Evolutionary conservation across 2,888 invertebrate species (phyloP).

Genomic region (Temnothorax rugatulus): DNA sequence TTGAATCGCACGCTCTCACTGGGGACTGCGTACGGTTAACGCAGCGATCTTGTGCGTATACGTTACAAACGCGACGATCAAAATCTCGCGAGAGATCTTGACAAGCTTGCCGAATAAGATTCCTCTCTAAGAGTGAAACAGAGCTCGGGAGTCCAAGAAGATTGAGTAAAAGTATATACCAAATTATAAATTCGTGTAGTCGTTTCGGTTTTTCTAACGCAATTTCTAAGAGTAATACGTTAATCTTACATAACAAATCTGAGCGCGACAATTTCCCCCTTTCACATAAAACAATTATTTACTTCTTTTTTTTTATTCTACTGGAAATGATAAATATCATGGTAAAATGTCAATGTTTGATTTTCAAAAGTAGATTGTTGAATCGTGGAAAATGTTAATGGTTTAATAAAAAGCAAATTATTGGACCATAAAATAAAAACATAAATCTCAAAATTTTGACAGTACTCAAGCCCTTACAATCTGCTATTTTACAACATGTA

Average conservation of each 20-base stretch:
- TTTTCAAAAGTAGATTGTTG: background rate
- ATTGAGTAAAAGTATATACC: background rate
- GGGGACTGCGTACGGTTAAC: conserved; percentile 55
- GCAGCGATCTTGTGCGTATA: conserved; percentile 28
- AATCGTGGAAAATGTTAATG: background rate
- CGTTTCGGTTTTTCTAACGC: background rate
- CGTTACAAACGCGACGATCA: conserved; percentile 15
- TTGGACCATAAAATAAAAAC: background rate
- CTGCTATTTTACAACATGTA: background rate
- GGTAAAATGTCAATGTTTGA: background rate
- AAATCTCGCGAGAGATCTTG: conserved; percentile 17
- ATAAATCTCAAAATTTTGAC: background rate
- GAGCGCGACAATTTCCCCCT: background rate
- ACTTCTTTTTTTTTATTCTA: background rate
- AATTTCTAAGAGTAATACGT: background rate
- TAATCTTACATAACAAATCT: background rate
- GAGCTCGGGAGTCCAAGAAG: background rate
- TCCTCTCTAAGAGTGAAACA: background rate
- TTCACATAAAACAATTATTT: background rate
- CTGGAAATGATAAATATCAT: background rate
- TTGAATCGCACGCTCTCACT: conserved; percentile 75
- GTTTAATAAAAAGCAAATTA: background rate
- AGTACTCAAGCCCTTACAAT: background rate
- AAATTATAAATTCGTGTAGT: background rate
- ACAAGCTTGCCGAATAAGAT: background rate